Conservation (phyloP, 2,888 invertebrate species). For the Zaprionus obscuricornis region DNA sequence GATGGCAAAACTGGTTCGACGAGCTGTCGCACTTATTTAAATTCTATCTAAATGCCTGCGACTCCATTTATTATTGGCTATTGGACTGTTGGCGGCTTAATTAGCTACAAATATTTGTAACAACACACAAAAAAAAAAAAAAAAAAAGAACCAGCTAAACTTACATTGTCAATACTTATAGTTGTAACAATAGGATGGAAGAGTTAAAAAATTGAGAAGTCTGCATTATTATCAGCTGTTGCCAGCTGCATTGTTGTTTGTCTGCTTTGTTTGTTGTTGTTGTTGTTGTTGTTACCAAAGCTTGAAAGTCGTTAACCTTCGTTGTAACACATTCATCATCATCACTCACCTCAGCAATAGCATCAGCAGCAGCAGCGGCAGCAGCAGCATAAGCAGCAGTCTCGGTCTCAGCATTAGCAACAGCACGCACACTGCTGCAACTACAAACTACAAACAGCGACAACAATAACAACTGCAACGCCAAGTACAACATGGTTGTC, state of each 20-base stretch:
- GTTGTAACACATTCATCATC: slow-evolving; percentile 80
- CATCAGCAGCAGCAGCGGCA: slow-evolving; percentile 33
- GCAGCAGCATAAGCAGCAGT: slow-evolving; percentile 34
- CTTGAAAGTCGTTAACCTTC: slow-evolving; percentile 80
- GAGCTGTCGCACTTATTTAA: slow-evolving; percentile 75
- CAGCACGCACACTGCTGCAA: slow-evolving; percentile 40
- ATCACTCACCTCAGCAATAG: slow-evolving; percentile 70
- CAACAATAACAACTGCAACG: slow-evolving; percentile 36
- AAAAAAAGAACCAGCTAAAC: too few species aligned
- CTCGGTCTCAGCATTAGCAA: slow-evolving; percentile 22
- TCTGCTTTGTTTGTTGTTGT: slow-evolving; percentile 25
- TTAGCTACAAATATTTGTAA: too few species aligned
- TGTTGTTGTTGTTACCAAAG: slow-evolving; percentile 68
- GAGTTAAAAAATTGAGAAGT: too few species aligned
- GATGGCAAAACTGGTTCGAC: slow-evolving; percentile 46
- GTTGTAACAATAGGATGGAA: slow-evolving; percentile 24
- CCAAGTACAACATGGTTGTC: slow-evolving; percentile 48
- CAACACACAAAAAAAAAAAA: too few species aligned
- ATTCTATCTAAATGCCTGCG: slow-evolving; percentile 64
- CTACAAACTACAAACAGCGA: slow-evolving; percentile 39
- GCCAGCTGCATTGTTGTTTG: slow-evolving; percentile 17
- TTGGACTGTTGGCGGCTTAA: slow-evolving; percentile 70
- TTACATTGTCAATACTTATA: slow-evolving; percentile 13
- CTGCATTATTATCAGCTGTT: slow-evolving; percentile 67
- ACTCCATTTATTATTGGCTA: slow-evolving; percentile 68